phyloP scores from a whole-genome alignment of 1,140 invertebrate genomes.

The Lepidurus apus region DNA sequence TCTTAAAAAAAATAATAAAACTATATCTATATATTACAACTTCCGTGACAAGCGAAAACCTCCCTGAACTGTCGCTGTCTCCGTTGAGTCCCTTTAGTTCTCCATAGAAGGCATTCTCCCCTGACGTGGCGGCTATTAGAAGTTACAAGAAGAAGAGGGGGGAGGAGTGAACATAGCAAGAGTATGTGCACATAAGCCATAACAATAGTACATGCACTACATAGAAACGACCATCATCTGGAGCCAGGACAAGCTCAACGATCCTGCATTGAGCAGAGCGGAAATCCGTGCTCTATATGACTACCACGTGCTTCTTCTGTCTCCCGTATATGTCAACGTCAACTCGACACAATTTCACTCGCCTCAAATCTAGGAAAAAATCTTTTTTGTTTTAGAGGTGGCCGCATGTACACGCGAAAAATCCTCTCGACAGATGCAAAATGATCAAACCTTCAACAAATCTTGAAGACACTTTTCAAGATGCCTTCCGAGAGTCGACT shows the following conservation, averaged over 20 bases:
- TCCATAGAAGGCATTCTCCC: too few relatives aligned
- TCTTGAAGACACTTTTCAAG: background rate
- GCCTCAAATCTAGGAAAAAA: background rate
- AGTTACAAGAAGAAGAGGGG: too few relatives aligned
- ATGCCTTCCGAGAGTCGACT: background rate
- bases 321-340: constrained; percentile 3
- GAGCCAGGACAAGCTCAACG: background rate
- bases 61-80: too few relatives aligned
- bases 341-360: background rate
- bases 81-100: too few relatives aligned
- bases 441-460: background rate
- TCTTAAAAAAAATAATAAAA: too few relatives aligned
- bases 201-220: background rate
- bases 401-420: background rate
- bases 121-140: too few relatives aligned
- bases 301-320: background rate
- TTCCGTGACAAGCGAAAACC: too few relatives aligned
- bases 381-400: background rate
- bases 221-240: background rate
- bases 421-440: background rate
- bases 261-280: background rate
- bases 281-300: constrained; percentile 21
- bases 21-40: too few relatives aligned
- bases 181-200: background rate
- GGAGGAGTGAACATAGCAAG: background rate